Base-by-base conservation (phyloP, 2,797 vertebrate species). In the Rhinichthys osculus region DNA sequence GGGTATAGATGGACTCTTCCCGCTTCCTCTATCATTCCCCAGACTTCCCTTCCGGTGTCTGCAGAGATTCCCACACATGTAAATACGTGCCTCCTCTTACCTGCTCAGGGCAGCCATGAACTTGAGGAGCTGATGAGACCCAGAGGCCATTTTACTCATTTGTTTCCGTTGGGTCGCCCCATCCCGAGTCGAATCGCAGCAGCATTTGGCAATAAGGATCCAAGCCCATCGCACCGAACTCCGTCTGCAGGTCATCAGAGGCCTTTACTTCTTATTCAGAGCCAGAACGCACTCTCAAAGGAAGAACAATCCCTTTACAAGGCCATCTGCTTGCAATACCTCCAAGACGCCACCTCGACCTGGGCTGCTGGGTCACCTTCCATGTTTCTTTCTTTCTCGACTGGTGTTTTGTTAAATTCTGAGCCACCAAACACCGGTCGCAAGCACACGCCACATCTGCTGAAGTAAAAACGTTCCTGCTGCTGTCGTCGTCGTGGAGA, bases 221-320 rank as follows among this genome's bases (percentile, higher is more conserved):
- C 44, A 69, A 40, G 33, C 84, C 50, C 72, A 72, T 73, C 82
- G 76, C 35, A 54, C 66, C 35, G 62, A 77, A 82, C 76, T 38
- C 90, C 92, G 93, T 93, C 92, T 90, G 69, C 88, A 88, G 92
- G 92, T 91, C 90, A 81, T 88, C 81, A 78, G 92, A 91, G 91
- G 94, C 92, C 94, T 94, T 94, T 93, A 92, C 85, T 89, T 90
- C 86, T n/a, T 42, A 40, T 81, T 81, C 47, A 81, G 47, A 81
- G 47, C 33, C 57, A 7, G 71, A 73, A 64, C 7, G 13, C 27
- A 91, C 92, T 91, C 89, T 93, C 93, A 92, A 92, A 92, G 92
- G 93, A 91, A 95, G 95, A 95, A 94, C 91, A 86, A 94, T 95
- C 95, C 95, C 95, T 96, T 96, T 96, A 96, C 93, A 92, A 91